Conservation (phyloP, 2,888 invertebrate species). For the Chouioia cunea region DNA sequence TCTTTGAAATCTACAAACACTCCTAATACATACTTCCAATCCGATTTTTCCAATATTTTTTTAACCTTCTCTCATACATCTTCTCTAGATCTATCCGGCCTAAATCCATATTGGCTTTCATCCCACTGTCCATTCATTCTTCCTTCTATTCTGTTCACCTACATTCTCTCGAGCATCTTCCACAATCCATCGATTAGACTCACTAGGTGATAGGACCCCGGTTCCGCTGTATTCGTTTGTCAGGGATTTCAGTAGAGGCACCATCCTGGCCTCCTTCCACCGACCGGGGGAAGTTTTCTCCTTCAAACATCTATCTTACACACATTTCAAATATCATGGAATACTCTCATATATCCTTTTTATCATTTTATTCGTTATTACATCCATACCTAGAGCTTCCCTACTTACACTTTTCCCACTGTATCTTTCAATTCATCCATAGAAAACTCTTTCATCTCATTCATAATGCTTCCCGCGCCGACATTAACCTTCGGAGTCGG, state of each 20-base stretch:
- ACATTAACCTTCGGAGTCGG: no score
- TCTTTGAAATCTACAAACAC: no score
- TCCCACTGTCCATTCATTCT: no score
- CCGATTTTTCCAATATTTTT: no score
- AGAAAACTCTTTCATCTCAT: not conserved
- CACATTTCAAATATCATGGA: not conserved
- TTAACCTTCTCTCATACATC: no score
- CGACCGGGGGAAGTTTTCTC: not conserved
- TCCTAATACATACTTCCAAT: not conserved
- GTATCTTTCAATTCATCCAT: no score
- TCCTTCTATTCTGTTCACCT: no score
- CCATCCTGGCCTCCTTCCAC: conserved; percentile 27
- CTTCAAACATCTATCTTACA: conserved; percentile 17
- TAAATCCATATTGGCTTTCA: no score
- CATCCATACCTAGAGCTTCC: no score
- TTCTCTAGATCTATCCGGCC: no score
- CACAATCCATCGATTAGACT: conserved; percentile 2
- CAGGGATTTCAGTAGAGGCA: conserved; percentile 5
- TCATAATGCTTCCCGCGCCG: no score
- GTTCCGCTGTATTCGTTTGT: conserved; percentile 28
- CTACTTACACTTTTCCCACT: not conserved
- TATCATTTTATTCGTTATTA: not conserved
- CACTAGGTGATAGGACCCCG: conserved; percentile 25
- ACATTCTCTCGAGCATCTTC: conserved; percentile 14
- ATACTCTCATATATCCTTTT: no score